Conservation (phyloP, 92 coral and sea anemone species). For the Porites divaricata region DNA sequence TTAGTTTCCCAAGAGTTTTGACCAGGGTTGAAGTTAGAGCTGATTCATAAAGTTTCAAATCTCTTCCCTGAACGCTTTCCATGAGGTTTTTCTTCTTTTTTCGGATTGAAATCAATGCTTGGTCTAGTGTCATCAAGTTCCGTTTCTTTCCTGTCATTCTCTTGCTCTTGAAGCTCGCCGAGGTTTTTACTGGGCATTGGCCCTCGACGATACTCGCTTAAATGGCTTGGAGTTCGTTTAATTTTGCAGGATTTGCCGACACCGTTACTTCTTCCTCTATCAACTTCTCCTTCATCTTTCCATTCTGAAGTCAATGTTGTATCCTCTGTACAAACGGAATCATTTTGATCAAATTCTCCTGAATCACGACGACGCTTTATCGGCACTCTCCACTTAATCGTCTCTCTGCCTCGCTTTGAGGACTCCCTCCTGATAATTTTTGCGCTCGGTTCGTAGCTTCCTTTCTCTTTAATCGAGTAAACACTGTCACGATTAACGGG, state of each 20-base stretch:
- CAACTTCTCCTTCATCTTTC: neutral
- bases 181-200: neutral
- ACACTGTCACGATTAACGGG: constrained; percentile 57
- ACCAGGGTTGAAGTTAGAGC: neutral
- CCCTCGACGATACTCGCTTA: neutral
- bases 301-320: constrained; percentile 14
- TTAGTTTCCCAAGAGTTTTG: too few relatives aligned
- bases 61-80: neutral
- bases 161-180: neutral
- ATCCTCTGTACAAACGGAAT: constrained; percentile 37
- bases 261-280: neutral
- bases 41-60: constrained; percentile 8
- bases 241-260: neutral
- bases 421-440: constrained; percentile 68
- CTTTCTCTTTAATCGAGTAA: constrained; percentile 70
- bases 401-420: constrained; percentile 50
- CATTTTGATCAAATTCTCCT: constrained; percentile 35
- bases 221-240: neutral
- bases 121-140: neutral
- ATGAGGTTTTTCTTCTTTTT: neutral
- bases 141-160: neutral
- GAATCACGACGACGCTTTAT: constrained; percentile 40
- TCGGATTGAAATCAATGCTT: neutral
- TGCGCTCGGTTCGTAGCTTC: constrained; percentile 70
- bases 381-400: constrained; percentile 32